Conservation (phyloP, 1,140 invertebrate genomes). For the Leptopilina clavipes region DNA sequence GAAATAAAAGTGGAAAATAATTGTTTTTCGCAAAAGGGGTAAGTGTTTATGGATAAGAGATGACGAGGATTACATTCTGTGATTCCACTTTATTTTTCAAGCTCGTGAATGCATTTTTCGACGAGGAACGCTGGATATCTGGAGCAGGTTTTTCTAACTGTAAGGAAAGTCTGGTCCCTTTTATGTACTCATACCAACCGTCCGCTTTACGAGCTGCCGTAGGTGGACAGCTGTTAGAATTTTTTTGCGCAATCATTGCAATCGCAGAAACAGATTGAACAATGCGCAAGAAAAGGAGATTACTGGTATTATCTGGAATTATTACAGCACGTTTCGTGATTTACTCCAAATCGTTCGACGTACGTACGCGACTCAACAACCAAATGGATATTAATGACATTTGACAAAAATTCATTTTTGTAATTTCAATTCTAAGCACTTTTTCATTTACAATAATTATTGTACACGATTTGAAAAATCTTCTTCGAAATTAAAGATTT, state of each 20-base stretch:
- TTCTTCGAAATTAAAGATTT: no score
- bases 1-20: background rate
- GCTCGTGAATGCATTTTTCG: constrained; percentile 45
- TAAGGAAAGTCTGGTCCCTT: constrained; percentile 46
- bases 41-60: background rate
- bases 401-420: background rate
- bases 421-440: no score
- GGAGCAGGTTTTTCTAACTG: constrained; percentile 54
- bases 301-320: constrained; percentile 28
- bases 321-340: constrained; percentile 21
- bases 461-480: no score
- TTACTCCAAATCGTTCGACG: constrained; percentile 19
- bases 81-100: constrained; percentile 45
- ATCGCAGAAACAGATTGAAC: constrained; percentile 30
- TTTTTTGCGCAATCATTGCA: constrained; percentile 33
- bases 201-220: constrained; percentile 33
- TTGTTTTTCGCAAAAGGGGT: background rate
- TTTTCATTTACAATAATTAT: no score
- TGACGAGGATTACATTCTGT: background rate
- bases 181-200: constrained; percentile 45
- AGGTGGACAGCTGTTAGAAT: constrained; percentile 33
- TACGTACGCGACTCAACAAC: constrained; percentile 27
- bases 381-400: constrained; percentile 17
- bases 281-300: constrained; percentile 31
- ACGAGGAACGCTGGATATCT: constrained; percentile 46